These are phyloP conservation scores for Diarsia rubi DNA, from an alignment of 2,888 invertebrate species.

Conservation along the genomic window DNA sequence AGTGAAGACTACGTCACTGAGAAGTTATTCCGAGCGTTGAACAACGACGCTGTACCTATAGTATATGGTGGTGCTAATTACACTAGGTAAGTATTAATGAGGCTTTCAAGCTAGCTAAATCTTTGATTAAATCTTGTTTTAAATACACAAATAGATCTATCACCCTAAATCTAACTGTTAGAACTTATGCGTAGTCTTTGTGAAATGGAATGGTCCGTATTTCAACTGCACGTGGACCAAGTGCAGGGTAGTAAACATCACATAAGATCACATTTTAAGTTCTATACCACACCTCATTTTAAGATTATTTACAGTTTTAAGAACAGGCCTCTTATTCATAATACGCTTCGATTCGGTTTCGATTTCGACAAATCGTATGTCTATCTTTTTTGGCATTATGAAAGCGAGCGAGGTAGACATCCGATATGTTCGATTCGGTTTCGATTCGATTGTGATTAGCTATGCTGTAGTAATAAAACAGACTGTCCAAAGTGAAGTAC, in stretches of 20 bases:
- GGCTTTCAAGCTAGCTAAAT: neutral
- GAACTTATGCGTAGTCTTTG: neutral
- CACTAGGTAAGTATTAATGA: conserved; percentile 69
- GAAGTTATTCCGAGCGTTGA: conserved; percentile 70
- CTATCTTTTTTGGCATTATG: too few species aligned
- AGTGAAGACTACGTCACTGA: conserved; percentile 81
- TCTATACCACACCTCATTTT: neutral
- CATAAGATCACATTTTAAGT: neutral
- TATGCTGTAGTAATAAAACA: too few species aligned
- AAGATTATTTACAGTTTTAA: neutral
- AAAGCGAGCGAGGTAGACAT: too few species aligned
- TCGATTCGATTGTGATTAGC: too few species aligned
- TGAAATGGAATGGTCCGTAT: neutral
- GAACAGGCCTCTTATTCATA: too few species aligned
- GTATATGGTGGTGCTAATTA: conserved; percentile 92
- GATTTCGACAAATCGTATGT: too few species aligned
- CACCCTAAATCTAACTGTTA: too few species aligned
- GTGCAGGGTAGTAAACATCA: neutral
- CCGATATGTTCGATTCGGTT: too few species aligned
- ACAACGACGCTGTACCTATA: conserved; percentile 91
- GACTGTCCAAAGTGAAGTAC: too few species aligned
- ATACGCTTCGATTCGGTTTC: too few species aligned
- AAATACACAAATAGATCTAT: neutral
- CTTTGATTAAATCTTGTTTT: neutral
- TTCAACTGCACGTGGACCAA: neutral